phyloP scores from a whole-genome alignment of 2,797 vertebrate species.

The Notamacropus eugenii region DNA sequence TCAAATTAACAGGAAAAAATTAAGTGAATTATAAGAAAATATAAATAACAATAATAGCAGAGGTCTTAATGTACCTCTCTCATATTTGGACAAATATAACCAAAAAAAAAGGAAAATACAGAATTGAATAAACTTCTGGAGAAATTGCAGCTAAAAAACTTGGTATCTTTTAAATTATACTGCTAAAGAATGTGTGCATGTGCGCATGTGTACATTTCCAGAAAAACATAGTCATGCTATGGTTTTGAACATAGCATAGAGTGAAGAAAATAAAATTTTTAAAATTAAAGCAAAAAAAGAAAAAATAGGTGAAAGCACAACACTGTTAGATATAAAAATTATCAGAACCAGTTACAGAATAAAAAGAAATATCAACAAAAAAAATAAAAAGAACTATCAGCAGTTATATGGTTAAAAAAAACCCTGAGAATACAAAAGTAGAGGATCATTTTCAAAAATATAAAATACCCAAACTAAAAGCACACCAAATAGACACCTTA shows the following conservation, averaged over 20 bases:
- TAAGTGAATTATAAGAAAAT: neutral
- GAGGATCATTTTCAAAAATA: too few relatives aligned
- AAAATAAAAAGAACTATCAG: neutral
- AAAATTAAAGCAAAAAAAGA: neutral
- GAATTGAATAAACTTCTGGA: neutral
- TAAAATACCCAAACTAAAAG: too few relatives aligned
- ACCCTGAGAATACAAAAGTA: too few relatives aligned
- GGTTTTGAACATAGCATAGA: neutral
- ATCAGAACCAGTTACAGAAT: neutral
- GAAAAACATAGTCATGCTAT: neutral
- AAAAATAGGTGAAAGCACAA: neutral
- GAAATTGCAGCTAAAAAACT: neutral
- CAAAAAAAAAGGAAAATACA: neutral
- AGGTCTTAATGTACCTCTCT: neutral
- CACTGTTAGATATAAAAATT: neutral
- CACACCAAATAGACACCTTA: too few relatives aligned
- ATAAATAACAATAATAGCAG: neutral
- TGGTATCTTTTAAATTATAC: neutral
- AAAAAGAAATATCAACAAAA: neutral
- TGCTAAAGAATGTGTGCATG: neutral
- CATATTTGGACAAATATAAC: neutral
- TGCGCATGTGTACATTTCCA: too few relatives aligned
- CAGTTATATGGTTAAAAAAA: neutral
- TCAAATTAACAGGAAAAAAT: neutral
- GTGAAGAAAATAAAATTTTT: neutral